A percentile compares a stretch with the other conserved stretches of the same genome.
Conservation (phyloP, 1,140 invertebrate species). For the Limonius californicus region DNA sequence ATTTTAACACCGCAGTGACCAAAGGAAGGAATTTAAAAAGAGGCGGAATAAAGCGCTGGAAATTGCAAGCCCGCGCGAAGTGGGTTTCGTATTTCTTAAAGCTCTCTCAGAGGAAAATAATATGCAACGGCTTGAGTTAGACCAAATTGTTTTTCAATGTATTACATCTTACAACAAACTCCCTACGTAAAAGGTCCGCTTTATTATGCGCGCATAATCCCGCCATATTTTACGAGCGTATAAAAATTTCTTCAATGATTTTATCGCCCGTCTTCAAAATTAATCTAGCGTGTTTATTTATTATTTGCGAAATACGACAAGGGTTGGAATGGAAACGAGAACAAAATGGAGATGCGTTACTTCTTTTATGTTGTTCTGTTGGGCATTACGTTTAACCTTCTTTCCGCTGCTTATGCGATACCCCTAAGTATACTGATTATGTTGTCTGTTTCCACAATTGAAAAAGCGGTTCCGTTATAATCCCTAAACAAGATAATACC, state of each 20-base stretch:
- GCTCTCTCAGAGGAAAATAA: not conserved
- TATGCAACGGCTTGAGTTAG: not conserved
- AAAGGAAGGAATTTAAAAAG: too few relatives aligned
- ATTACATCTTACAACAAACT: not conserved
- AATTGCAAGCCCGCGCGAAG: too few relatives aligned
- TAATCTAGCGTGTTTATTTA: constrained; percentile 18
- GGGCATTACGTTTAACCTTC: too few relatives aligned
- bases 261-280: constrained; percentile 18
- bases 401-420: too few relatives aligned
- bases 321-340: not conserved
- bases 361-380: not conserved
- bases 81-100: too few relatives aligned
- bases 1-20: too few relatives aligned
- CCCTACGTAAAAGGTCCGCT: not conserved
- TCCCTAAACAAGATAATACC: too few relatives aligned
- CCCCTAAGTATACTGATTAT: too few relatives aligned
- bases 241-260: constrained; percentile 19
- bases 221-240: constrained; percentile 9
- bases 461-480: too few relatives aligned
- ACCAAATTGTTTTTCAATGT: constrained; percentile 11
- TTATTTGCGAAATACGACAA: not conserved
- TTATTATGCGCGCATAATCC: constrained; percentile 17
- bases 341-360: not conserved
- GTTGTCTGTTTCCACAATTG: too few relatives aligned
- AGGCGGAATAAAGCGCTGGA: too few relatives aligned